These are phyloP conservation scores for Metalampra italica DNA, from an alignment of 2,888 invertebrate species.

Conservation along the genomic window DNA sequence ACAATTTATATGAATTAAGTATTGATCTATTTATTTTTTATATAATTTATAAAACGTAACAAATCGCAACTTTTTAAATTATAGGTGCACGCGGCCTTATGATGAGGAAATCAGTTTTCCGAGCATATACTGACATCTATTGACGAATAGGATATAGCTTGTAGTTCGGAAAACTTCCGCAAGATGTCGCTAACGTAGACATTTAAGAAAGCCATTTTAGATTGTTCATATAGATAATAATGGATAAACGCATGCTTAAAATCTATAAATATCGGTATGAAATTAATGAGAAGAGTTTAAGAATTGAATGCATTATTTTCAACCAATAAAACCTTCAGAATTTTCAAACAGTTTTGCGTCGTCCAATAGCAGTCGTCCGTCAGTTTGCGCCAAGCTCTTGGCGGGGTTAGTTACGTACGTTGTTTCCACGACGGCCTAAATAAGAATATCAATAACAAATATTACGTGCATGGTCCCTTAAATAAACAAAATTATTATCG, in stretches of 20 bases:
- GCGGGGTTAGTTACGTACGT: conserved; percentile 35
- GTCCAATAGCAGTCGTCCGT: conserved; percentile 18
- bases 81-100: background rate
- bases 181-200: conserved; percentile 12
- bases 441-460: conserved; percentile 26
- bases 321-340: background rate
- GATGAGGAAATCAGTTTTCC: too few relatives aligned
- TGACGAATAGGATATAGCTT: background rate
- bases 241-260: background rate
- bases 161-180: conserved; percentile 9
- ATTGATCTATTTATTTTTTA: too few relatives aligned
- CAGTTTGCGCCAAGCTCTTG: conserved; percentile 56
- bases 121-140: conserved; percentile 14
- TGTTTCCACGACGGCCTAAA: conserved; percentile 27
- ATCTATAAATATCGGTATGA: background rate
- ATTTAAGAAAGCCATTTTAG: background rate
- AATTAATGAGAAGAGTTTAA: background rate
- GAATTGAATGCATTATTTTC: background rate
- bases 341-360: background rate
- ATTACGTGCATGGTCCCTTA: conserved; percentile 14
- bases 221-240: background rate
- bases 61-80: too few relatives aligned
- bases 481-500: too few relatives aligned
- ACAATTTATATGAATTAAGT: too few relatives aligned
- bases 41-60: too few relatives aligned